Evolutionary conservation across 1,140 invertebrate genomes (phyloP).

Genomic region (Druon quercuslanigerum): DNA sequence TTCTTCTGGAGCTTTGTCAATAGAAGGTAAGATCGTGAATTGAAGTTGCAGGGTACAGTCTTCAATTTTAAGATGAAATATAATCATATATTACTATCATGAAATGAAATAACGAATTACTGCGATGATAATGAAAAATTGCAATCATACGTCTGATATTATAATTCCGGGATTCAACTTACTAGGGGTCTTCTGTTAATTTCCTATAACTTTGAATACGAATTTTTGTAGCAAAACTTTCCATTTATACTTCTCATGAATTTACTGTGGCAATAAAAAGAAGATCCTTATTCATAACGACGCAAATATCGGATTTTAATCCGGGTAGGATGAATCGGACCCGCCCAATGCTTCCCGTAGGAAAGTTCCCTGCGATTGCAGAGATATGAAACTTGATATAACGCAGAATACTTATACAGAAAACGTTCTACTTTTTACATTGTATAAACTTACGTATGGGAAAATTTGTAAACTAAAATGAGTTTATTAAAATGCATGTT

Average conservation of each 20-base stretch:
- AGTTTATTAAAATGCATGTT: too few relatives aligned
- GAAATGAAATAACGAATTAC: too few relatives aligned
- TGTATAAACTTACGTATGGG: background rate
- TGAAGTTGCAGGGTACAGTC: too few relatives aligned
- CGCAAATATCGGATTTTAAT: constrained; percentile 31
- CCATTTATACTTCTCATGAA: constrained; percentile 18
- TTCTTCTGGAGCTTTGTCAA: background rate
- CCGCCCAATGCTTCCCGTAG: constrained; percentile 1
- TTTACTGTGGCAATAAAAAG: constrained; percentile 23
- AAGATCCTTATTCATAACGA: constrained; percentile 27
- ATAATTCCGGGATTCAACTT: too few relatives aligned
- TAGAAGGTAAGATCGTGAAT: too few relatives aligned
- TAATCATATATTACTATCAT: too few relatives aligned
- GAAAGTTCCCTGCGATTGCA: background rate
- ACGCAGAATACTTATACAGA: background rate
- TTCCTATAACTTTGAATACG: background rate
- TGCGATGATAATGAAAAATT: too few relatives aligned
- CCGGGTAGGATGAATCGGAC: constrained; percentile 15
- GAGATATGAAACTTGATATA: constrained; percentile 18
- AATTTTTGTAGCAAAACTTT: background rate
- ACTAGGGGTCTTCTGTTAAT: background rate
- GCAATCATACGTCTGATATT: too few relatives aligned
- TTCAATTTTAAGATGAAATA: too few relatives aligned
- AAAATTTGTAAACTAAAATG: background rate
- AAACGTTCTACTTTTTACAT: constrained; percentile 18